Base-by-base conservation (phyloP, 2,888 invertebrate species). In the Elysia crispata region DNA sequence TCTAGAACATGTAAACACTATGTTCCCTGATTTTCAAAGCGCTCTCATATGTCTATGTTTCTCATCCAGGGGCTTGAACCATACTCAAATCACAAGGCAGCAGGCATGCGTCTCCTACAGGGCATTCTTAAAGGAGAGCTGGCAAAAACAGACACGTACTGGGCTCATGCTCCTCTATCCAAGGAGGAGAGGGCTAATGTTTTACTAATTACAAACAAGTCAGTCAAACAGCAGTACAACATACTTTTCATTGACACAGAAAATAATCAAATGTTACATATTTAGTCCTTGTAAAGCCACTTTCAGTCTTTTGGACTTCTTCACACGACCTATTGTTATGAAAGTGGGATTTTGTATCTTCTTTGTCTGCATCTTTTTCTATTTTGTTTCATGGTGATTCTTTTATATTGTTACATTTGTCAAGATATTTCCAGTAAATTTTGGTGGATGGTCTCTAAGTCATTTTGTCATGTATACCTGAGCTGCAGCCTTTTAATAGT, bases 51-150 rank as follows among this genome's bases (percentile, higher is more conserved):
- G n/a, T n/a, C n/a, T n/a, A n/a, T n/a, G n/a, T n/a, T n/a, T n/a
- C n/a, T n/a, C n/a, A n/a, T n/a, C n/a, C 90, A 96, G 96, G 96
- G 96, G 50, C 93, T 96, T 20, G 94, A 94, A 80, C 95, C 95
- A 41, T 96, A 95, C 92, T 96, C 95, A 0, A 92, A 92, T 74
- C 95, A 95, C 90, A 94, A 94, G 84, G 95, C 96, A 0, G 94
- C 95, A 81, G 96, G 96, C 0, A 93, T 94, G 88, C 94, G 95
- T 89, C 92, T 96, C 75, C 90, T 95, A 85, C 93, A 94, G 82
- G 93, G 94, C 62, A 91, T 96, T 74, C 94, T 94, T 77, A 95
- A 95, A 89, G 94, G 94, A 1, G 94, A 95, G 87, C 95, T 94
- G 91, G 93, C 94, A 1, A 94, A 94, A 84, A 94, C 94, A 11